These are phyloP conservation scores for Pasiphila rectangulata DNA, from an alignment of 2,888 invertebrate species.

Conservation along the genomic window DNA sequence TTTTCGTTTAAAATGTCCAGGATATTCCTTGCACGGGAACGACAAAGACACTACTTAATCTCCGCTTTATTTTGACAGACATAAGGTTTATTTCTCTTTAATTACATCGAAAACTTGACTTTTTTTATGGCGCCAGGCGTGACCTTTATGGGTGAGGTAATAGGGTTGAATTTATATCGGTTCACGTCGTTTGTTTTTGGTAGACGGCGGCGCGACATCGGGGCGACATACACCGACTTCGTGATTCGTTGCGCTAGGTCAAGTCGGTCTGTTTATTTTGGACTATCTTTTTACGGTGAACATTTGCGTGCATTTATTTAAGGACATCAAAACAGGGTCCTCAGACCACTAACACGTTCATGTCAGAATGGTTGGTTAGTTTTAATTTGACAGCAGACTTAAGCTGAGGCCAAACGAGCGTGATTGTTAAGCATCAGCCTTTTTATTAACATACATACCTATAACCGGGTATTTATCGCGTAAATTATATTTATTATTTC, in stretches of 20 bases:
- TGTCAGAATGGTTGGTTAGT: no score
- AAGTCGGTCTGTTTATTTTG: constrained; percentile 44
- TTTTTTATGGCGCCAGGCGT: constrained; percentile 22
- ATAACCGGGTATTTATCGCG: no score
- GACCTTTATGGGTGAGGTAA: not conserved
- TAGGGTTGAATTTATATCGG: constrained; percentile 16
- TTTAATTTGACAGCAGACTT: no score
- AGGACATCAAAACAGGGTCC: no score
- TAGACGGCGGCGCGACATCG: constrained; percentile 39
- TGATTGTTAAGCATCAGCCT: no score
- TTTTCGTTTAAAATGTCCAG: not conserved
- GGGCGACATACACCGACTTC: constrained; percentile 44
- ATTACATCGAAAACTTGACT: constrained; percentile 13
- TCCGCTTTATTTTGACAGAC: constrained; percentile 15
- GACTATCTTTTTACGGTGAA: constrained; percentile 36
- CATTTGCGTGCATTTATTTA: constrained; percentile 12
- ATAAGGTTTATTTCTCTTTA: constrained; percentile 24
- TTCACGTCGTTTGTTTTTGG: constrained; percentile 33
- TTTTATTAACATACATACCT: no score
- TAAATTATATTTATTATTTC: no score
- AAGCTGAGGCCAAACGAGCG: no score
- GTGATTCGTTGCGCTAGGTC: constrained; percentile 52
- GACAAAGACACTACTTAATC: constrained; percentile 17
- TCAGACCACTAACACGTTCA: no score
- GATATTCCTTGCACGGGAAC: constrained; percentile 14